A percentile compares a stretch with the other conserved stretches of the same genome.
phyloP scores from a whole-genome alignment of 2,888 invertebrate genomes.

The Ochropleura leucogaster region DNA sequence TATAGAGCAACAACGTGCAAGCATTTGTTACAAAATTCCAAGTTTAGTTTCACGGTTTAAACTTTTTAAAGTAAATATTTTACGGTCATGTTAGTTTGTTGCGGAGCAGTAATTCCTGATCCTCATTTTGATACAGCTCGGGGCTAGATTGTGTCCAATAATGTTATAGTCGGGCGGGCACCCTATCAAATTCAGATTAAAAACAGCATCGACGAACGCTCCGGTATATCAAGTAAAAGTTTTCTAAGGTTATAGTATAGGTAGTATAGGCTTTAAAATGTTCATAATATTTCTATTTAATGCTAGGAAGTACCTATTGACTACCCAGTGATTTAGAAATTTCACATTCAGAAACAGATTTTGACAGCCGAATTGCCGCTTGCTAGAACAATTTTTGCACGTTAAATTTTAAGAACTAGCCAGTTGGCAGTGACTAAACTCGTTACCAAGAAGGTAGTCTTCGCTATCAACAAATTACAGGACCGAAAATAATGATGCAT shows the following conservation, averaged over 20 bases:
- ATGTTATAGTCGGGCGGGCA: not conserved
- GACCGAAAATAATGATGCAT: not conserved
- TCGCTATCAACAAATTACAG: not conserved
- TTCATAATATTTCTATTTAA: no score
- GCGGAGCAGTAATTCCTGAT: not conserved
- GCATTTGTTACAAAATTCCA: not conserved
- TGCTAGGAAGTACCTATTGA: no score
- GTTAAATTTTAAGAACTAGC: not conserved
- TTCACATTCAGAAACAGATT: not conserved
- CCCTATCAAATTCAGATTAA: not conserved
- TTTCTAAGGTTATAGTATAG: not conserved
- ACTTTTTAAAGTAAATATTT: slow-evolving; percentile 15
- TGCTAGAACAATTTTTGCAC: not conserved
- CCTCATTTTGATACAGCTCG: slow-evolving; percentile 4
- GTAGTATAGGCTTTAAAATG: no score
- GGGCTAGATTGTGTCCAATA: not conserved
- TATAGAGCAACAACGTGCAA: not conserved
- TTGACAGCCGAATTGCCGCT: not conserved
- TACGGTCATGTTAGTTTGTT: slow-evolving; percentile 7
- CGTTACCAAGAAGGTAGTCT: not conserved
- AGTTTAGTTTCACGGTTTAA: not conserved
- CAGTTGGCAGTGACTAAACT: not conserved
- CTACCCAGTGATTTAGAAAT: not conserved
- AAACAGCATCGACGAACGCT: not conserved
- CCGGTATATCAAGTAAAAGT: not conserved